Percentiles rank a stretch among this genome's conserved stretches.
Conservation (phyloP, 2,888 invertebrate species). For the Acrobasis consociella region DNA sequence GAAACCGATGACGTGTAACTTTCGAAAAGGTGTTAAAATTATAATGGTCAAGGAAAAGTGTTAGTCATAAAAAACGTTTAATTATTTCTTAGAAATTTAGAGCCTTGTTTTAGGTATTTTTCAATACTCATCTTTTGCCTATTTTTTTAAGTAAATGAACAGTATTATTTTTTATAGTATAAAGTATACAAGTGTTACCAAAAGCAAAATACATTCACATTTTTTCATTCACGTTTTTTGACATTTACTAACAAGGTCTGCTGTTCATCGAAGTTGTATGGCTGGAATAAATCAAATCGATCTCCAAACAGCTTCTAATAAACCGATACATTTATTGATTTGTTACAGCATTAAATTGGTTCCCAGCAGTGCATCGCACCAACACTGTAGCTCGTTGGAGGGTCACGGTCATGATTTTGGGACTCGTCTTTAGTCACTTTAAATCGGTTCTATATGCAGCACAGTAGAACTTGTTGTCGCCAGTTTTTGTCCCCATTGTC, state of each 20-base stretch:
- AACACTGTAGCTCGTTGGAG: constrained; percentile 52
- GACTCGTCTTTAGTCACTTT: constrained; percentile 45
- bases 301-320: constrained; percentile 80
- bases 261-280: constrained; percentile 67
- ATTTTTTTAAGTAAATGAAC: no score
- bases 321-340: constrained; percentile 82
- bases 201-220: neutral
- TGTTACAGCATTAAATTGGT: constrained; percentile 82
- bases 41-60: constrained; percentile 52
- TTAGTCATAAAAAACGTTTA: neutral
- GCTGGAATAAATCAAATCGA: constrained; percentile 78
- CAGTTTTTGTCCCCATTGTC: constrained; percentile 48
- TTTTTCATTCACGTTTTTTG: constrained; percentile 55
- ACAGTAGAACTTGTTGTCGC: constrained; percentile 49
- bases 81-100: neutral
- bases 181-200: neutral
- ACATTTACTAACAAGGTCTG: constrained; percentile 79
- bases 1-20: constrained; percentile 65
- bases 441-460: constrained; percentile 41
- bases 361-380: constrained; percentile 73
- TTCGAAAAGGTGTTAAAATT: constrained; percentile 62
- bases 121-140: neutral
- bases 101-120: neutral
- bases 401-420: constrained; percentile 61
- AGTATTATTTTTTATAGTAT: no score